Conservation (phyloP, 1,140 invertebrate species). For the Ridgeia piscesae region DNA sequence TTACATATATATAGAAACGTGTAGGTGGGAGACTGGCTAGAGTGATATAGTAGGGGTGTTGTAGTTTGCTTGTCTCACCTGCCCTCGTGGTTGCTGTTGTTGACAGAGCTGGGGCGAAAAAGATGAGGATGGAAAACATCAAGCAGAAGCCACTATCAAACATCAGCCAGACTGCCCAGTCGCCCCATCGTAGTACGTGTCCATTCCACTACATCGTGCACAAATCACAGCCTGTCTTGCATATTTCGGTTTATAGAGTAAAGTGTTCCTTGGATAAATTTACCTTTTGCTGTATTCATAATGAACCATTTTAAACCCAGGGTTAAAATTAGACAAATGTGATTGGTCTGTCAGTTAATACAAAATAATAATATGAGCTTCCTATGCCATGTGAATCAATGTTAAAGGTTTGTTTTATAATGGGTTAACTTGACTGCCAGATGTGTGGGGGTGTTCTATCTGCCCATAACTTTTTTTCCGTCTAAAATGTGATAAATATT, state of each 20-base stretch:
- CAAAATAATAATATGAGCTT: too few relatives aligned
- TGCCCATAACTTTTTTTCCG: background rate
- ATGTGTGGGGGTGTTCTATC: background rate
- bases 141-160: background rate
- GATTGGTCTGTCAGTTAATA: too few relatives aligned
- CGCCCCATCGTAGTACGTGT: background rate
- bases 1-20: too few relatives aligned
- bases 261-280: too few relatives aligned
- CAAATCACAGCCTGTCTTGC: background rate
- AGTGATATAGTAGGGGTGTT: background rate
- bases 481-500: too few relatives aligned
- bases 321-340: too few relatives aligned
- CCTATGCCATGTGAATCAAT: background rate
- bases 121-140: background rate
- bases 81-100: background rate
- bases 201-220: background rate
- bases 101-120: background rate
- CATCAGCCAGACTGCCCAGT: background rate
- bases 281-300: too few relatives aligned
- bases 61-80: background rate
- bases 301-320: too few relatives aligned
- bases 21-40: background rate
- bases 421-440: background rate
- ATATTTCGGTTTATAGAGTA: too few relatives aligned
- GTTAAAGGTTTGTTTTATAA: background rate